Base-by-base conservation (phyloP, 2,113 vertebrate species). In the Ptilonorhynchus violaceus region DNA sequence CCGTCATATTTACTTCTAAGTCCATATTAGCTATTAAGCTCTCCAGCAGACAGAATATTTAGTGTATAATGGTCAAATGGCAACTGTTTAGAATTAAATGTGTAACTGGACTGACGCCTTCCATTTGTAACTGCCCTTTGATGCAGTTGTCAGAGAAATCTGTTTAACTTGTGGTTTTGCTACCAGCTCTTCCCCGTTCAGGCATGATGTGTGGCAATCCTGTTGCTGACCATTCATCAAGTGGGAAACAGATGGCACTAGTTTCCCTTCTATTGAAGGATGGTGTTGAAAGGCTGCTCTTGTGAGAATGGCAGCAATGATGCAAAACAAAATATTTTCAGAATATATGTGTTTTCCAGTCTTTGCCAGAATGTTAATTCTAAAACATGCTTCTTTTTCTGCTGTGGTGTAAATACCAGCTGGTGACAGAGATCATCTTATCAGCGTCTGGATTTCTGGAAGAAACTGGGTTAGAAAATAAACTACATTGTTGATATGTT, bases 241-340 rank as follows among this genome's bases (percentile, higher is more conserved):
- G 95, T 94, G 96, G 92, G 92, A 96, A 97, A 96, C 95, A 97
- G 97, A 95, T 96, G 94, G 92, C 93, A 85, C 88, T 96, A 78
- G 93, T 73, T 95, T 96, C 86, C 78, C 67, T 85, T 53, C 72
- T 95, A 22, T 92, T 94, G 94, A 96, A 95, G 91, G 80, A 50
- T 42, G 33, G 56, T 63, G 69, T 56, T 76, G 77, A 96, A 95
- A 95, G 44, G 70, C 90, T 74, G 91, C 39, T 72, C 22, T 73
- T 91, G 35, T 66, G 94, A 96, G 93, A 94, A 80, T 59, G 88
- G 85, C 80, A 77, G 50, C 56, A 84, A 64, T 0, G 39, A 82
- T 87, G 68, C 93, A 95, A 91, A 88, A 35, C 55, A 94, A 81
- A 94, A 79, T 95, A 94, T 91, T 97, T 96, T 86, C 79, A 41